Percentiles rank a stretch among this genome's conserved stretches.
Conservation (phyloP, 2,888 invertebrate genomes). For the Taenaris catops region DNA sequence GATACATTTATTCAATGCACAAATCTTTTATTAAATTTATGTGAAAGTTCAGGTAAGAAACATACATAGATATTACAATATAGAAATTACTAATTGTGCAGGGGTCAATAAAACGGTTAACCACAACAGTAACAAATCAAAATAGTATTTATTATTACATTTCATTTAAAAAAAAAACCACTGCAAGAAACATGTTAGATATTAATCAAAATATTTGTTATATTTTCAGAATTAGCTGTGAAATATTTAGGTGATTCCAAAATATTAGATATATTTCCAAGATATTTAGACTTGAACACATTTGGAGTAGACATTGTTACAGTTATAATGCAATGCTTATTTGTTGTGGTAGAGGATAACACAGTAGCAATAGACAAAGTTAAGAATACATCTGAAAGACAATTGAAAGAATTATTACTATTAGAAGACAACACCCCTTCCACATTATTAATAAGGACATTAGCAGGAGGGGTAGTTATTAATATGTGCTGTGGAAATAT, state of each 20-base stretch:
- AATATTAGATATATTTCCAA: conserved; percentile 79
- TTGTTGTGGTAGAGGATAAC: conserved; percentile 87
- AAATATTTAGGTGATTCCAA: conserved; percentile 82
- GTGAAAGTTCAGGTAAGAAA: conserved; percentile 80
- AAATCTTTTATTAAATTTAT: conserved; percentile 84
- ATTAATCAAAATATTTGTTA: too few relatives aligned
- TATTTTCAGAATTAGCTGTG: conserved; percentile 74
- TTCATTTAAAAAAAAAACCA: too few relatives aligned
- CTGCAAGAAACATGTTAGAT: too few relatives aligned
- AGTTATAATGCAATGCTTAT: conserved; percentile 82
- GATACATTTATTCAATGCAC: conserved; percentile 85
- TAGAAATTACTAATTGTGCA: too few relatives aligned
- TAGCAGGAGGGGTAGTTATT: conserved; percentile 80
- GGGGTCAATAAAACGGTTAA: too few relatives aligned
- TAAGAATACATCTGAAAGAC: conserved; percentile 63
- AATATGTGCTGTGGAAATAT: conserved; percentile 71
- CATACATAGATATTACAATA: too few relatives aligned
- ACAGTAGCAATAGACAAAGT: conserved; percentile 74
- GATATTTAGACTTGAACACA: conserved; percentile 77
- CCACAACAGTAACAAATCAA: too few relatives aligned
- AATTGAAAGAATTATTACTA: conserved; percentile 55
- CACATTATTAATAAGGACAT: conserved; percentile 70
- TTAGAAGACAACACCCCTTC: conserved; percentile 59
- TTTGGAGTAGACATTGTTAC: conserved; percentile 80
- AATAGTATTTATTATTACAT: too few relatives aligned